Evolutionary conservation across 2,888 invertebrate species (phyloP), one percentile per base, ranked within the genome.

Genomic region (Elmis aenea): DNA sequence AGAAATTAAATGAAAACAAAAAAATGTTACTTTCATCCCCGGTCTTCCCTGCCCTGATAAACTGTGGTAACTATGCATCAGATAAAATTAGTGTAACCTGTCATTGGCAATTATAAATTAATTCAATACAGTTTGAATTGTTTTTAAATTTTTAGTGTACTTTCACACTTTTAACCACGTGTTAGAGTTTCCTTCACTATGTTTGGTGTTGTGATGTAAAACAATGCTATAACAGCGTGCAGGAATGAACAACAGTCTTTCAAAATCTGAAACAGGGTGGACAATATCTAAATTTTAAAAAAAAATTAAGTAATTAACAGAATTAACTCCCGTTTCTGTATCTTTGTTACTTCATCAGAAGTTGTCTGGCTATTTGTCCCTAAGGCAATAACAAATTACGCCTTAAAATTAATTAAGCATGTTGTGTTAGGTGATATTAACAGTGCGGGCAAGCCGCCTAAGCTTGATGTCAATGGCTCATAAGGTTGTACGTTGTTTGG

Each of bases 401-500:
- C n/a, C n/a, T n/a, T 28, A 11, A 35, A 35, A 26, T 40, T 31
- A 34, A 34, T 21, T 35, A 37, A 28, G 35, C 35, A 41, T 35
- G 33, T 33, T 36, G 26, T 18, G 20, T 32, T 33, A 36, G 28
- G 36, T 41, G 33, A 33, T 31, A 31, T 33, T 36, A 32, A 32
- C 25, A 32, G 16, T 29, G 41, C 42, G 42, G 42, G 29, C 26
- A 38, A 42, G 29, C 38, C 38, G 33, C 42, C 38, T 31, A 42
- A 42, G 34, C 34, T 38, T 38, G 30, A 38, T 38, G 34, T 42
- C 42, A 43, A 45, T 55, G 52, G 54, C 53, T 58, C 55, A 55
- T 56, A 58, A 59, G 58, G 59, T 54, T 62, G 59, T 62, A 61
- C 61, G 58, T 62, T 63, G 57, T 60, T 60, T 70, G 75, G 71